Percentiles rank a stretch among this genome's conserved stretches.
phyloP scores from a whole-genome alignment of 1,140 invertebrate species.

The Leptonema lineaticorne region DNA sequence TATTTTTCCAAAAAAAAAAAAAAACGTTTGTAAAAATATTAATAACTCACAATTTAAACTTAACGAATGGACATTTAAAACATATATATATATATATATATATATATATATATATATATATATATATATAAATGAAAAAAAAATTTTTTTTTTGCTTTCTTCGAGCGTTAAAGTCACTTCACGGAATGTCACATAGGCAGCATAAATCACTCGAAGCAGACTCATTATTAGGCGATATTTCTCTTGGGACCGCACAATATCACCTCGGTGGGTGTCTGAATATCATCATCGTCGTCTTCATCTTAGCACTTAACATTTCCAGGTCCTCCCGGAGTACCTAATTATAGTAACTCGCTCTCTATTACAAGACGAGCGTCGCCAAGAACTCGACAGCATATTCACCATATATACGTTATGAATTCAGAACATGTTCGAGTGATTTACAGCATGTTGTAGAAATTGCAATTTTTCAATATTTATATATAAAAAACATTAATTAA shows the following conservation, averaged over 20 bases:
- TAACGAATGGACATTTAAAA: no score
- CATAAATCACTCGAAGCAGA: constrained; percentile 39
- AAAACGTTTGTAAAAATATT: no score
- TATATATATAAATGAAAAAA: no score
- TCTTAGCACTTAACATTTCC: constrained; percentile 31
- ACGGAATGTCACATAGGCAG: constrained; percentile 35
- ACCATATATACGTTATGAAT: not conserved
- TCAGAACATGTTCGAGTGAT: no score
- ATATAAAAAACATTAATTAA: no score
- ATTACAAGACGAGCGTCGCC: constrained; percentile 33
- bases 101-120: no score
- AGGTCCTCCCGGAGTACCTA: constrained; percentile 28
- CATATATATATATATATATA: no score
- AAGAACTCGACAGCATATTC: constrained; percentile 21
- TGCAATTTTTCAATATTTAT: no score
- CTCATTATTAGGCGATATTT: constrained; percentile 42
- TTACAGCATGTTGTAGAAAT: no score
- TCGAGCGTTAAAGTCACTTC: not conserved
- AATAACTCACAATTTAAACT: no score
- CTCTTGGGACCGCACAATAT: constrained; percentile 17
- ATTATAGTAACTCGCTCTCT: constrained; percentile 37
- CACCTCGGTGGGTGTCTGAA: constrained; percentile 29
- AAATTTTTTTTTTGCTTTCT: not conserved
- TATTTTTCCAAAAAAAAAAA: no score
- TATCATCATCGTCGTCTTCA: no score